phyloP scores from a whole-genome alignment of 2,888 invertebrate species.

The Limenitis arthemis region DNA sequence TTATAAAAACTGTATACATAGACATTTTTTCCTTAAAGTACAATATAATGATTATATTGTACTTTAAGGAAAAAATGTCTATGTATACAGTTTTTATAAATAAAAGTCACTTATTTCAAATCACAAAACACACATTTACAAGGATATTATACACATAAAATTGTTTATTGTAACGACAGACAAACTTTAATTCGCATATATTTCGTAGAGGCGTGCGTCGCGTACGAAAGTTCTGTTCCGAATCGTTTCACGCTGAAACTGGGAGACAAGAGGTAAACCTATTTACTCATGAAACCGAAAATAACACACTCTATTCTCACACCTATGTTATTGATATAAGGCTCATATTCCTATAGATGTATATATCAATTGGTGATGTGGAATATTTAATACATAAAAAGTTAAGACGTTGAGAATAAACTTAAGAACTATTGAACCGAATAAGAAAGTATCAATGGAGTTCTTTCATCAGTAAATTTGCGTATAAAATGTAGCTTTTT shows the following conservation, averaged over 20 bases:
- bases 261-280: slow-evolving; percentile 15
- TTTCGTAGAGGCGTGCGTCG: slow-evolving; percentile 32
- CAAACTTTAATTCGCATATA: slow-evolving; percentile 12
- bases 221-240: slow-evolving; percentile 33
- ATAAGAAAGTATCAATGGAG: slow-evolving; percentile 4
- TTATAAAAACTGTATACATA: too few relatives aligned
- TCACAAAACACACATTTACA: not conserved
- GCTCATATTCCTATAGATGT: not conserved
- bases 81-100: too few relatives aligned
- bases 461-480: not conserved
- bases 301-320: not conserved
- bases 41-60: too few relatives aligned
- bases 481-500: not conserved
- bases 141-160: not conserved
- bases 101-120: too few relatives aligned
- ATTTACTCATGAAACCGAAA: not conserved
- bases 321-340: not conserved
- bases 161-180: slow-evolving; percentile 3
- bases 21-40: too few relatives aligned
- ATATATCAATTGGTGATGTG: not conserved
- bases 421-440: slow-evolving; percentile 9
- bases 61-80: too few relatives aligned
- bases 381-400: slow-evolving; percentile 9
- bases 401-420: slow-evolving; percentile 7
- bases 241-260: slow-evolving; percentile 34